Conservation (phyloP, 2,888 invertebrate genomes). For the Cistogaster globosa region DNA sequence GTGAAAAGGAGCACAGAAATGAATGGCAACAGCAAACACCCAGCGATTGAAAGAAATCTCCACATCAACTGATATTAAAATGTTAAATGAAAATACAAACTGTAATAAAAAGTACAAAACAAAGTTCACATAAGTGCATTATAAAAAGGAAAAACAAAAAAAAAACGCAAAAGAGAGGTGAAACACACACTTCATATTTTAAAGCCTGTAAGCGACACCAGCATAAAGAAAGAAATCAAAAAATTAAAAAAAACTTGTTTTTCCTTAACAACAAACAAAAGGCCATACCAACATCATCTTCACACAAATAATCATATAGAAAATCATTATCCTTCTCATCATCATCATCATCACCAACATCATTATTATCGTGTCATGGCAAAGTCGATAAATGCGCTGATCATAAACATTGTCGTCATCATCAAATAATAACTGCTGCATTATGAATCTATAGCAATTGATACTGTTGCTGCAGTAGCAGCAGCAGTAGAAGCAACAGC, state of each 20-base stretch:
- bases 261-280: conserved; percentile 34
- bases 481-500: neutral
- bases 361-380: conserved; percentile 18
- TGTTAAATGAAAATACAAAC: conserved; percentile 12
- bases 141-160: conserved; percentile 10
- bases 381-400: conserved; percentile 36
- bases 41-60: neutral
- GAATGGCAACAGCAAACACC: conserved; percentile 13
- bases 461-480: conserved; percentile 5
- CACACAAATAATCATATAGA: neutral
- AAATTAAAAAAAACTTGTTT: conserved; percentile 55
- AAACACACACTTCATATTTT: conserved; percentile 23
- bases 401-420: conserved; percentile 39
- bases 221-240: conserved; percentile 16
- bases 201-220: conserved; percentile 50
- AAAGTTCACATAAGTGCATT: conserved; percentile 13
- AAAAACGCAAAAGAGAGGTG: conserved; percentile 21
- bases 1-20: conserved; percentile 56
- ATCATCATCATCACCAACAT: conserved; percentile 26
- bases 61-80: conserved; percentile 20
- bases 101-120: conserved; percentile 32
- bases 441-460: neutral
- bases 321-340: conserved; percentile 45
- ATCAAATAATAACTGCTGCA: conserved; percentile 52
- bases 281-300: conserved; percentile 27